These are phyloP conservation scores for Pristionchus fissidentatus DNA, from an alignment of 2,888 invertebrate genomes.

Conservation along the genomic window DNA sequence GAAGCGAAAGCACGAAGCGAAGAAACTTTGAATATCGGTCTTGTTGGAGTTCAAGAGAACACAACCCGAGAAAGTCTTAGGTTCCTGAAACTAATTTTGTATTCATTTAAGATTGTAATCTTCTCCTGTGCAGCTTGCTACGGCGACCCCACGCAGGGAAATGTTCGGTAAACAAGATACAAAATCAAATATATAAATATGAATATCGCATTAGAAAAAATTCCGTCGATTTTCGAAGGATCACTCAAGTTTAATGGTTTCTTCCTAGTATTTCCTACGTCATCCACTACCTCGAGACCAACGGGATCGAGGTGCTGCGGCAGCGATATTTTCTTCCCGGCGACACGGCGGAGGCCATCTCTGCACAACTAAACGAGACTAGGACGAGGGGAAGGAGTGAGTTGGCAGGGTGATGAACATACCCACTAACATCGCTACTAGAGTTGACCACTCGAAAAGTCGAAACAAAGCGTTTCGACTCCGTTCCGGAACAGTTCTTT, in stretches of 20 bases:
- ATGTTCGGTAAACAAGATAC: neutral
- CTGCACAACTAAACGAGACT: neutral
- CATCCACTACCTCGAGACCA: neutral
- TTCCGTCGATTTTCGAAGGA: neutral
- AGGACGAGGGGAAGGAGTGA: slow-evolving; percentile 9
- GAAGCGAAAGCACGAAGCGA: no score
- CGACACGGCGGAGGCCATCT: neutral
- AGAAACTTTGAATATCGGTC: no score
- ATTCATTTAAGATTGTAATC: slow-evolving; percentile 18
- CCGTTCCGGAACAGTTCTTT: no score
- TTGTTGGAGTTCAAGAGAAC: no score
- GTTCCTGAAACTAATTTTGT: no score
- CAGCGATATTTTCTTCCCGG: neutral
- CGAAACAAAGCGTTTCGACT: no score
- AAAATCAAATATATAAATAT: neutral
- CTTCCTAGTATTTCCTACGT: slow-evolving; percentile 13
- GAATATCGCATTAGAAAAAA: neutral
- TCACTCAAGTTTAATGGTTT: neutral
- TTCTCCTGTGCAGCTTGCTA: slow-evolving; percentile 15
- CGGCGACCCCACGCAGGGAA: neutral
- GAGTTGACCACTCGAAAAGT: neutral
- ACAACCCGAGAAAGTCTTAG: no score
- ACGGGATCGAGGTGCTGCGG: neutral
- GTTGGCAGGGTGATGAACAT: neutral
- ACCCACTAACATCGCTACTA: neutral